phyloP scores from a whole-genome alignment of 2,888 invertebrate species.

The Idaea biselata region DNA sequence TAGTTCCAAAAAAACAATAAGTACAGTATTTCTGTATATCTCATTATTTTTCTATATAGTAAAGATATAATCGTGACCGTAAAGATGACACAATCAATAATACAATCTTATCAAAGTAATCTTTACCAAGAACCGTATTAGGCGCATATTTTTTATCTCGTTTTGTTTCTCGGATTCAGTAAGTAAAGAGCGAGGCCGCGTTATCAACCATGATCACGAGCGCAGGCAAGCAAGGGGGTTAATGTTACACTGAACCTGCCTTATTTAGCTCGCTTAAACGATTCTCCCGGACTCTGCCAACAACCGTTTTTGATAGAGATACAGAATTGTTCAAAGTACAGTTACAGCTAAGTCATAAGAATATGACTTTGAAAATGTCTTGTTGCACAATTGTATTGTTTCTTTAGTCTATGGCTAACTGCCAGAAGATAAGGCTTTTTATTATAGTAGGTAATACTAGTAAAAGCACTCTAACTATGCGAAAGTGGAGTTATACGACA shows the following conservation, averaged over 20 bases:
- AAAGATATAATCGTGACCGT: neutral
- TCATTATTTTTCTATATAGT: neutral
- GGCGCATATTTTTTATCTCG: neutral
- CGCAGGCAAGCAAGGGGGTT: constrained; percentile 53
- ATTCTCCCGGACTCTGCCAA: constrained; percentile 45
- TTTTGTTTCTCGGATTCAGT: neutral
- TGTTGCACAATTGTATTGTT: constrained; percentile 23
- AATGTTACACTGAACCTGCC: constrained; percentile 56
- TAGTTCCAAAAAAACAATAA: neutral
- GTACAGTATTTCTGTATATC: neutral
- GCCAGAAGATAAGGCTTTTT: constrained; percentile 31
- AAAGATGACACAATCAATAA: neutral
- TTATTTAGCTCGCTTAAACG: constrained; percentile 38
- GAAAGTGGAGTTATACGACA: constrained; percentile 10
- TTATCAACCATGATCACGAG: constrained; percentile 43
- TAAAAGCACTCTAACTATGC: constrained; percentile 9
- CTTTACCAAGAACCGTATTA: neutral
- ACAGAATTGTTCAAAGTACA: constrained; percentile 15
- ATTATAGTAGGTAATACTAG: constrained; percentile 21
- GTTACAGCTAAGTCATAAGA: constrained; percentile 9
- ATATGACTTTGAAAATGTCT: constrained; percentile 23
- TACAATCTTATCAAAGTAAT: neutral
- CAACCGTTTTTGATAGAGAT: constrained; percentile 32
- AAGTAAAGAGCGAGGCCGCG: constrained; percentile 16
- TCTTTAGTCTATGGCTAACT: constrained; percentile 25